Evolutionary conservation across 2,888 invertebrate genomes (phyloP), one percentile per base, ranked within the genome.

Genomic region (Flexamia atlantica): DNA sequence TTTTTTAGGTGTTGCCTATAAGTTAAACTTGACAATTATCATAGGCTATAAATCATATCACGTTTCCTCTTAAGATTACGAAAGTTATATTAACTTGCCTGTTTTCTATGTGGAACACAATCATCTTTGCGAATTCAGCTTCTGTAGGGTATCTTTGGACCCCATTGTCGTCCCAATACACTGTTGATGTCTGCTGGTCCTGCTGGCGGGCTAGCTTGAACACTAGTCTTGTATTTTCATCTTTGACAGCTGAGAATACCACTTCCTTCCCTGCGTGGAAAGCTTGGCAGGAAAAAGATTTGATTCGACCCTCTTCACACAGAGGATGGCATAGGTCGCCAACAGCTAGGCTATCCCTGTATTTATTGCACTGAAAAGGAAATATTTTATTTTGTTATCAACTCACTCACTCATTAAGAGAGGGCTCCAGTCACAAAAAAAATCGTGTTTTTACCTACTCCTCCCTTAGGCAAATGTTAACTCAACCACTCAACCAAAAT

Each of bases 311-410:
- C 32, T 91, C 90, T 23, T 91, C 89, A 88, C 95, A 95, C 20
- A 95, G 88, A 0, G 93, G 92, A 20, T 91, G 90, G 88, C 95
- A 95, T n/a, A 95, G 89, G 85, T 92, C 93, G 46, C 94, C 95
- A 81, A 93, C 90, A 7, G 93, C 92, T 83, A 90, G 88, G 10
- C 92, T 92, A 85, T 91, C 90, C 83, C 90, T 90, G 88, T 93
- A 92, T 72, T 85, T 83, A 12, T 57, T 36, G 40, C 87, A 87
- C 87, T 87, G 80, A 10, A 85, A 83, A 64, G 12, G 14, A 9
- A 46, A 36, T 36, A 9, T 36, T 36, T 36, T 36, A 9, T 36
- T 9, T 36, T 36, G 36, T 36, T 36, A n/a, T n/a, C n/a, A n/a
- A n/a, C n/a, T n/a, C n/a, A n/a, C n/a, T n/a, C n/a, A n/a, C n/a